Base-by-base conservation (phyloP, 92 coral and sea anemone genomes). In the Phymanthus crucifer region DNA sequence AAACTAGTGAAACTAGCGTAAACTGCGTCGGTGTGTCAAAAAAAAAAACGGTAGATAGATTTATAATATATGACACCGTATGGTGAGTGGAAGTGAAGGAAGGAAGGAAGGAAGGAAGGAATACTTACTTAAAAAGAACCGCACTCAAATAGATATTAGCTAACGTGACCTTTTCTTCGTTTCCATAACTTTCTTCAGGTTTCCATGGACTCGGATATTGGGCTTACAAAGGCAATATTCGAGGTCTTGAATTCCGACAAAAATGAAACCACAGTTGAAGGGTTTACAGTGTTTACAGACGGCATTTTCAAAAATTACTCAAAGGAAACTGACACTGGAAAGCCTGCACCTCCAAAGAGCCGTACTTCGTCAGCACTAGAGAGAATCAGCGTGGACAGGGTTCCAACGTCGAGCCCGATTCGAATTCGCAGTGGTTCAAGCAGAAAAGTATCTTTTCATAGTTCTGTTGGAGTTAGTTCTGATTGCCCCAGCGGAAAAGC, bases 151-250 rank as follows among this genome's bases (percentile, higher is more conserved):
- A 5, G 10, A 6, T 11, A 5, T 38, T 38, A 38, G 45, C 45
- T 5, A 5, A 43, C 10, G 14, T 43, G 1, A 43, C 48, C 48
- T 6, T 43, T 43, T 2, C n/a, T 43, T 43, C 14, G 14, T 7
- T 43, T 43, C 1, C 14, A 17, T 16, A 23, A 61, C 34, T 3
- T 18, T 29, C 33, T 61, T 4, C 68, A 61, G 68, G 33, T 61
- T 10, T 61, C 68, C 29, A 61, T 61, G 68, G 68, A 61, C 14
- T 61, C 68, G 29, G 68, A 61, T 18, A 29, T 61, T 61, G 33
- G 68, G 16, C 68, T 61, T 18, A 61, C 68, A 5, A 61, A 61
- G 13, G 68, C 68, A 24, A 61, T 61, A 23, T 61, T 61, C 34
- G 68, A 61, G 34, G 13, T 61, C 14, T 29, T 61, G 4, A 54